Evolutionary conservation across 2,797 vertebrate species (phyloP).

Genomic region (Antrozous pallidus): DNA sequence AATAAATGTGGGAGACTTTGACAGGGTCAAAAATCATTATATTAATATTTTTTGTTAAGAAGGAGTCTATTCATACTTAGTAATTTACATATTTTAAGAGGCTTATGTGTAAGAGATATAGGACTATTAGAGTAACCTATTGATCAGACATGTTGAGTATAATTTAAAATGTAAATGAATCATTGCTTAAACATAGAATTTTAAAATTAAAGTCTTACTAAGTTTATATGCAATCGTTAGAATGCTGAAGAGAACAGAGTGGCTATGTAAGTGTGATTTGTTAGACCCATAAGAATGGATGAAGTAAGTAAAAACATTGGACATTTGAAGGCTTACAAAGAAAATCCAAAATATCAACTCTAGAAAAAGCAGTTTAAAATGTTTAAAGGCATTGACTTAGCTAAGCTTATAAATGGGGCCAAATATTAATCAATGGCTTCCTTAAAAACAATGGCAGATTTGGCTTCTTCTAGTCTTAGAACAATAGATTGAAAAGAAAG

Average conservation of each 20-base stretch:
- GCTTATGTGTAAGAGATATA: background rate
- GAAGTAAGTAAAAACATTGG: background rate
- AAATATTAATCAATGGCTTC: background rate
- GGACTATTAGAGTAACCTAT: background rate
- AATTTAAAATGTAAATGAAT: background rate
- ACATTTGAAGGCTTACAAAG: background rate
- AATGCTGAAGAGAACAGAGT: background rate
- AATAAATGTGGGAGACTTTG: background rate
- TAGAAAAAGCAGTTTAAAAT: constrained; percentile 6
- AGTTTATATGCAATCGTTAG: background rate
- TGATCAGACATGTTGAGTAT: background rate
- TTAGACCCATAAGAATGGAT: background rate
- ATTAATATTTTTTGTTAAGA: background rate
- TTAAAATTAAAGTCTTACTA: background rate
- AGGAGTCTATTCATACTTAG: background rate
- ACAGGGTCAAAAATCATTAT: background rate
- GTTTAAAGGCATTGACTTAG: background rate
- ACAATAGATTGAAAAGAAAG: constrained; percentile 24
- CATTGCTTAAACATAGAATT: background rate
- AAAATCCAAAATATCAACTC: constrained; percentile 26
- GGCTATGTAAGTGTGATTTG: background rate
- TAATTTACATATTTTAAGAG: background rate
- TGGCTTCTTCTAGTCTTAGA: background rate
- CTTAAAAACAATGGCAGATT: background rate
- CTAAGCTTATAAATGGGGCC: background rate